Conservation (phyloP, 2,797 vertebrate species). For the Capromys pilorides region DNA sequence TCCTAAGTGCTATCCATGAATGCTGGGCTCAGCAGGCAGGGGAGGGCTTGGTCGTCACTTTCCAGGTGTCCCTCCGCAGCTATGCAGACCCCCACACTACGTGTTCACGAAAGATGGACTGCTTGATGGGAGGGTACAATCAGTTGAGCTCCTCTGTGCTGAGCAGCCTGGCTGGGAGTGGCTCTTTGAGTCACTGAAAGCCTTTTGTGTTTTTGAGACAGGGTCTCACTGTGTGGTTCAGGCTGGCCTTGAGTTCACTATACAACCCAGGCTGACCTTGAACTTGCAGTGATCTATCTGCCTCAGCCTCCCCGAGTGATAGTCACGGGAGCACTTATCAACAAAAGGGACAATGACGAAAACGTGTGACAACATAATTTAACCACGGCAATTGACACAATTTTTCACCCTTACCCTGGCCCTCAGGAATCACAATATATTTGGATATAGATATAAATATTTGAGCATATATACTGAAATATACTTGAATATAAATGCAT, state of each 20-base stretch:
- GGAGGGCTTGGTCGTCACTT: not conserved
- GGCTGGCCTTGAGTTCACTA: not conserved
- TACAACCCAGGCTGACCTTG: not conserved
- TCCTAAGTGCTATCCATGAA: not conserved
- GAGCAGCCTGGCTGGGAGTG: not conserved
- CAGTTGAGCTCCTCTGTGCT: not conserved
- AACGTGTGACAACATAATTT: not conserved
- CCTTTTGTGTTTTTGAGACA: not conserved
- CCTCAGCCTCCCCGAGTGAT: not conserved
- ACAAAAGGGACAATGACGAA: not conserved
- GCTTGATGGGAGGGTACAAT: not conserved
- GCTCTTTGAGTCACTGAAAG: not conserved
- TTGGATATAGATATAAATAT: not conserved
- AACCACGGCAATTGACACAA: not conserved
- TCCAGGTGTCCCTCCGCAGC: not conserved
- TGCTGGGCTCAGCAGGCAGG: not conserved
- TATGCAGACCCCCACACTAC: not conserved
- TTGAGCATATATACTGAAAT: not conserved
- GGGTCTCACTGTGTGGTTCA: not conserved
- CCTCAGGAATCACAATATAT: not conserved
- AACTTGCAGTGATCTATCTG: not conserved
- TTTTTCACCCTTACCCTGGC: not conserved
- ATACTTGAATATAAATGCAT: not conserved
- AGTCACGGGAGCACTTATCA: conserved; percentile 4
- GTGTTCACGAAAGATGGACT: conserved; percentile 8